These are phyloP conservation scores for Muscicapa adusta DNA, from an alignment of 2,113 vertebrate species.

Conservation along the genomic window DNA sequence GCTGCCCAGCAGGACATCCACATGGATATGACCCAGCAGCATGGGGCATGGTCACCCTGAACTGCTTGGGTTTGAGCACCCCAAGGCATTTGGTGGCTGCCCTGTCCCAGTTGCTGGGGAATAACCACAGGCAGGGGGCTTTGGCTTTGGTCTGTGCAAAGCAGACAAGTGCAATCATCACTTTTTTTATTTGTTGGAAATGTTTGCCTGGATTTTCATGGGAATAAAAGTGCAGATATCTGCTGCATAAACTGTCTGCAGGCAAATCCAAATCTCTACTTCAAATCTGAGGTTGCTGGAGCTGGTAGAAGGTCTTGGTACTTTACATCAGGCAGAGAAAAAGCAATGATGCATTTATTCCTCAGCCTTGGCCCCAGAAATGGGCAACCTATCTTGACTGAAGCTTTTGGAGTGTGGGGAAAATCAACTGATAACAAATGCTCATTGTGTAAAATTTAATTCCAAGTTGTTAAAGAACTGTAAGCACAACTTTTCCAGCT, in stretches of 20 bases:
- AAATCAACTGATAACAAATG: background rate
- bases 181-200: background rate
- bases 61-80: rapidly evolving
- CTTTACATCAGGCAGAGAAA: background rate
- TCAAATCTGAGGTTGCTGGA: background rate
- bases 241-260: background rate
- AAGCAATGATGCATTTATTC: background rate
- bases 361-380: background rate
- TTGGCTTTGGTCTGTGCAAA: background rate
- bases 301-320: background rate
- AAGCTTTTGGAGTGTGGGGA: background rate
- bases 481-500: slow-evolving; percentile 1
- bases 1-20: background rate
- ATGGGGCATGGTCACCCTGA: background rate
- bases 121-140: background rate
- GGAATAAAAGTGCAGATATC: background rate
- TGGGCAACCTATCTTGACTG: background rate
- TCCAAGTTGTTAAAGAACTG: slow-evolving; percentile 9
- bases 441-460: slow-evolving; percentile 2
- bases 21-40: background rate
- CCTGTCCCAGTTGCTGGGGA: rapidly evolving
- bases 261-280: background rate
- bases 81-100: background rate
- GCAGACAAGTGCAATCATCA: background rate
- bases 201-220: background rate